Base-by-base conservation (phyloP, 2,888 invertebrate species). In the Cheilosia vernalis region DNA sequence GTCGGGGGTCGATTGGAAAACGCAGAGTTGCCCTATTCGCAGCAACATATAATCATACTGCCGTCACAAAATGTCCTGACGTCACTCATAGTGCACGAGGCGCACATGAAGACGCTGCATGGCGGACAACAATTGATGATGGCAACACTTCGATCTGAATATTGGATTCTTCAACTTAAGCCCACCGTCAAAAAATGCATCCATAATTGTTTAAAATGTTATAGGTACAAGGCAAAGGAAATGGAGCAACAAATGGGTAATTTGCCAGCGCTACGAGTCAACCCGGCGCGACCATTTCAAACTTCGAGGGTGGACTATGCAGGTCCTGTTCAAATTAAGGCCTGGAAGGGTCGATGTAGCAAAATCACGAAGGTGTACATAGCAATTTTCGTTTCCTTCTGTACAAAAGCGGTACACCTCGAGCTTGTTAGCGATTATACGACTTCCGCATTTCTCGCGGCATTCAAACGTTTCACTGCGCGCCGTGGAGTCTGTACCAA, bases 1-100 rank as follows among this genome's bases (percentile, higher is more conserved):
- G 82, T 77, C 17, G 87, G 87, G n/a, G 87, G 83, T 9, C 47
- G 84, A 37, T n/a, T 87, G 27, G 40, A 64, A 24, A 73, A 83
- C 37, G 61, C 83, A 4, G 42, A 73, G 1, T 19, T 85, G 24
- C 44, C 70, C 6, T 78, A 61, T 30, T 53, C 55, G 9, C 47
- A 42, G 42, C n/a, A 7, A 5, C 42, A 42, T n/a, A n/a, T n/a
- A 15, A 42, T 42, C n/a, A 42, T 42, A 6, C n/a, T 42, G 15
- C 15, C 42, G 4, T 42, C 42, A n/a, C 42, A n/a, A 0, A 42
- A 42, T 7, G n/a, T 7, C n/a, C 6, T 42, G 10, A 42, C 42
- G n/a, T n/a, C 42, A n/a, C 42, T 42, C 7, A 42, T 42, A 42
- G 42, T 42, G 0, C 42, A 42, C 5, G 15, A 42, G 2, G 42